Evolutionary conservation across 2,113 vertebrate species (phyloP).

Genomic region (Melanotaenia duboulayi): DNA sequence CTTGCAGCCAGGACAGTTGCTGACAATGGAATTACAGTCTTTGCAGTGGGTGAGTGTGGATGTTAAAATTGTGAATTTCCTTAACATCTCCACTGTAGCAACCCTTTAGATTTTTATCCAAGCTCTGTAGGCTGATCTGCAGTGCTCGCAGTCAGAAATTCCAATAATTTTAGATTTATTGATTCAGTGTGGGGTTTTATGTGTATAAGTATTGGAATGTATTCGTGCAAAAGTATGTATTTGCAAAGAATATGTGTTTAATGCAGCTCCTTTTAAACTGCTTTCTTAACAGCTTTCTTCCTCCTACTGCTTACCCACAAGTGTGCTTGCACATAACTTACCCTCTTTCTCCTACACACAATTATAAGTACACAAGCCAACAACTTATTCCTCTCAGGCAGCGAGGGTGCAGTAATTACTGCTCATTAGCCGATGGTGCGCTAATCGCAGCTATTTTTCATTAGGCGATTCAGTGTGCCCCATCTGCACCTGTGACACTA

Average conservation of each 20-base stretch:
- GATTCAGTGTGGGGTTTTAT: slow-evolving; percentile 34
- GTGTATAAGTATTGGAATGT: slow-evolving; percentile 10
- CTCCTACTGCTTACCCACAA: slow-evolving; percentile 10
- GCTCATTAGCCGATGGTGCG: slow-evolving; percentile 74
- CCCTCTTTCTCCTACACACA: slow-evolving; percentile 23
- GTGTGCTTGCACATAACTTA: slow-evolving; percentile 25
- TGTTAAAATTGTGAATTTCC: slow-evolving; percentile 56
- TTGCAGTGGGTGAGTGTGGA: slow-evolving; percentile 85
- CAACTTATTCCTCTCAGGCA: slow-evolving; percentile 43
- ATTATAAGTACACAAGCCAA: slow-evolving; percentile 19
- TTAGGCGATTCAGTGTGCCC: slow-evolving; percentile 57
- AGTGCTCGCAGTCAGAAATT: slow-evolving; percentile 66
- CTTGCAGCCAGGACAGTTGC: slow-evolving; percentile 74
- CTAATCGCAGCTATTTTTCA: slow-evolving; percentile 83
- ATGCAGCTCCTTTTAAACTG: slow-evolving; percentile 27
- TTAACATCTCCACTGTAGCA: slow-evolving; percentile 53
- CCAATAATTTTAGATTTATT: slow-evolving; percentile 65
- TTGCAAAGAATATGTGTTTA: background rate
- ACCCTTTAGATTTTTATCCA: slow-evolving; percentile 50
- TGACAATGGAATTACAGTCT: slow-evolving; percentile 86
- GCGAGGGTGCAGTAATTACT: slow-evolving; percentile 80
- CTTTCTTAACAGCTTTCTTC: slow-evolving; percentile 21
- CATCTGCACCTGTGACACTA: slow-evolving; percentile 60
- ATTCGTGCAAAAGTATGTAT: background rate
- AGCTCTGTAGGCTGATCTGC: slow-evolving; percentile 56